These are phyloP conservation scores for Psettodes erumei DNA, from an alignment of 2,113 vertebrate genomes.

Conservation along the genomic window DNA sequence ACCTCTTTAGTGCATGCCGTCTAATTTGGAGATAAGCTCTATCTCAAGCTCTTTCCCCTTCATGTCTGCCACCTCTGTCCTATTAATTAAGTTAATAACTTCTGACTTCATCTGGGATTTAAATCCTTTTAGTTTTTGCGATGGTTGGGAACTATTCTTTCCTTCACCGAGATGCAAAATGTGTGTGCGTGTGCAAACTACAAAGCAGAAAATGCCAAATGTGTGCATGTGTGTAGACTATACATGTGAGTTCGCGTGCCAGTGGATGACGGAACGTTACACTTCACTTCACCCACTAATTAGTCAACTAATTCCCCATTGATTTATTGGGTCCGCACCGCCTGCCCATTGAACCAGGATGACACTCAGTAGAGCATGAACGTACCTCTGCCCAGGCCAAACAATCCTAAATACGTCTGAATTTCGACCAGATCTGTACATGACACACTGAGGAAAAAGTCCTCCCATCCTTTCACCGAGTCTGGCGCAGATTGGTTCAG, in stretches of 20 bases:
- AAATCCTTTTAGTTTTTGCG: slow-evolving; percentile 3
- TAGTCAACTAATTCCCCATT: slow-evolving; percentile 42
- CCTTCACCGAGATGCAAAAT: slow-evolving; percentile 30
- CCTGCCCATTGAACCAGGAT: slow-evolving; percentile 73
- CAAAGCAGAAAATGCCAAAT: not conserved
- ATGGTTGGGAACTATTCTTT: slow-evolving; percentile 62
- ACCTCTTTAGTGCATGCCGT: slow-evolving; percentile 73
- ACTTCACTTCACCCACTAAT: slow-evolving; percentile 43
- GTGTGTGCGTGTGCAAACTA: not conserved
- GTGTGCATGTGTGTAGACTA: slow-evolving; percentile 4
- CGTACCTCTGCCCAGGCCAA: no score
- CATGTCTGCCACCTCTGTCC: slow-evolving; percentile 58
- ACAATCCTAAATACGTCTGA: no score
- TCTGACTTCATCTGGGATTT: slow-evolving; percentile 48
- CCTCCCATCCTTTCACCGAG: no score
- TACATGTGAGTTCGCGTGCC: slow-evolving; percentile 47
- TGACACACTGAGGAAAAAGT: no score
- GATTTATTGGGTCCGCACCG: slow-evolving; percentile 56
- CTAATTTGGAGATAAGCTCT: slow-evolving; percentile 67
- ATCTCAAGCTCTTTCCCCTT: slow-evolving; percentile 55
- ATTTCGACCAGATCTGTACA: no score
- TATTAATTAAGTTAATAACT: slow-evolving; percentile 44
- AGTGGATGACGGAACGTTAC: slow-evolving; percentile 29
- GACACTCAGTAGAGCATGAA: no score
- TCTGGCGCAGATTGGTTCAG: no score